Evolutionary conservation across 2,888 invertebrate species (phyloP).

Genomic region (Seladonia tumulorum): DNA sequence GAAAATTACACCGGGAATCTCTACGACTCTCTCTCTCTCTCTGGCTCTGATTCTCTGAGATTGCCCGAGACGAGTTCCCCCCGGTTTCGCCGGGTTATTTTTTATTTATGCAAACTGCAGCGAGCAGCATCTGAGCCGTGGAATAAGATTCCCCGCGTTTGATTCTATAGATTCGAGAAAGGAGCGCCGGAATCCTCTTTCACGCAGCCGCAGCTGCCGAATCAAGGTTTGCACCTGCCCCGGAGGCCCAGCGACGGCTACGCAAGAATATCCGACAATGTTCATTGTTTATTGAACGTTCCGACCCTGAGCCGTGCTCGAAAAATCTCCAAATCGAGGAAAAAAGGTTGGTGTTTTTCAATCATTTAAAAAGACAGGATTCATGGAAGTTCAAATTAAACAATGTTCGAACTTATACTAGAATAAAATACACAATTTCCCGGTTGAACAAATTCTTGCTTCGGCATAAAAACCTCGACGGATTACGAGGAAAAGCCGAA

Average conservation of each 20-base stretch:
- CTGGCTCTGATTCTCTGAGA: neutral
- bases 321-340: neutral
- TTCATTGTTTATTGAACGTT: conserved; percentile 63
- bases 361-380: too few relatives aligned
- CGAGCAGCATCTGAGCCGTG: conserved; percentile 6
- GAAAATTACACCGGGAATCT: neutral
- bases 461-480: too few relatives aligned
- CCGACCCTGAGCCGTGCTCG: neutral
- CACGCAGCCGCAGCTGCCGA: conserved; percentile 67
- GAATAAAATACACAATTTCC: too few relatives aligned
- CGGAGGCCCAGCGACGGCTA: conserved; percentile 31
- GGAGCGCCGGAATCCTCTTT: conserved; percentile 55
- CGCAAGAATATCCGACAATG: conserved; percentile 55
- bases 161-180: conserved; percentile 52
- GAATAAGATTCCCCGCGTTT: conserved; percentile 36
- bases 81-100: neutral
- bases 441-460: too few relatives aligned
- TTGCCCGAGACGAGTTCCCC: neutral
- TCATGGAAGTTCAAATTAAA: too few relatives aligned
- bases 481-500: too few relatives aligned
- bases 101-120: conserved; percentile 22
- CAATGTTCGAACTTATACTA: too few relatives aligned
- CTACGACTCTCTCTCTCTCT: neutral
- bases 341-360: too few relatives aligned
- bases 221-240: conserved; percentile 71